Evolutionary conservation across 2,797 vertebrate genomes (phyloP), one percentile per base, ranked within the genome.

Genomic region (Hoplostethus atlanticus): DNA sequence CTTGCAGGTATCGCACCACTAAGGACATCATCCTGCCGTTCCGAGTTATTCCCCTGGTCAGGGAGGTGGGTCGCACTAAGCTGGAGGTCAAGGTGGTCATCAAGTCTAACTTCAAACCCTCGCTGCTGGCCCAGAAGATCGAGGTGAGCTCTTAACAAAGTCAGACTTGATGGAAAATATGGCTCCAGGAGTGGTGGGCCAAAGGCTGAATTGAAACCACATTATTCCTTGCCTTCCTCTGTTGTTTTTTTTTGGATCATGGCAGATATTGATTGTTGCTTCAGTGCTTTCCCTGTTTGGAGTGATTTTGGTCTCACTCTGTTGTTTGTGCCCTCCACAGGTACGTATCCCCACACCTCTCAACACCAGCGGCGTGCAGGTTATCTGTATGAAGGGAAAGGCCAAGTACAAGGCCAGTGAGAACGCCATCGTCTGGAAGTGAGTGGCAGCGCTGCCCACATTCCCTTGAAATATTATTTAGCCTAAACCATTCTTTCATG

Each of bases 371-470:
- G 98, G 98, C 0, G 98, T 99, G 71, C 98, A 99, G 87, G 98
- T 99, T 83, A 99, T 99, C 94, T 99, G 98, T 87, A 99, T 99
- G 98, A 99, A 99, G 94, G 98, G 98, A 86, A 99, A 99, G 87
- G 98, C 98, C 0, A 99, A 99, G 92, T 99, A 99, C 94, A 99
- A 99, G 92, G 98, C 98, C 95, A 99, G 98, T 64, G 98, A 99
- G 94, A 99, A 99, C 34, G 98, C 98, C 94, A 99, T 99, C 6
- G 98, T 99, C 31, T 99, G 98, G 98, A 99, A 99, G 98, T 99
- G 86, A 97, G 98, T 97, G 5, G 17, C 15, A 55, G 5, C 8
- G 7, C 30, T 16, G 31, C 34, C 28, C 13, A 69, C 16, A 47
- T 4, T 10, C 42, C 46, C 13, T 47, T 3, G 0, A 25, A 0